Base-by-base conservation (phyloP, 37 sponge, comb jelly and placozoan species). In the Lycopodina hypogea region DNA sequence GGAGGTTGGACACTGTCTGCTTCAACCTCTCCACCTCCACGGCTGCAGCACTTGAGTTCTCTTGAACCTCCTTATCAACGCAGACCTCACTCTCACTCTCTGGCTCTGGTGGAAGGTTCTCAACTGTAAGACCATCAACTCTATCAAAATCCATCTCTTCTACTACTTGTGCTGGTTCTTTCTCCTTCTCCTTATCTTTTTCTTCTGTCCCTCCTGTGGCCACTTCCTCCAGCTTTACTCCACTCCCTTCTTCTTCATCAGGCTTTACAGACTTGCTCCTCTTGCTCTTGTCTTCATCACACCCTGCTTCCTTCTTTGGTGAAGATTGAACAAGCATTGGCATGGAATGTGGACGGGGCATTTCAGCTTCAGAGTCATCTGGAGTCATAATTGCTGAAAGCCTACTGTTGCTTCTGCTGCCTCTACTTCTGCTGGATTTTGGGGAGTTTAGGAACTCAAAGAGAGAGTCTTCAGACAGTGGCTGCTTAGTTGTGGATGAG, bases 381-480 rank as follows among this genome's bases (percentile, higher is more conserved):
- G 28, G n/a, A 12, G 60, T 23, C 26, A 65, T 65, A 2, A 33
- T 65, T 3, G 66, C 11, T 14, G 66, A 2, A 32, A 32, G 6
- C 4, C 61, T 60, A 15, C 29, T 60, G 61, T 60, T 60, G 61
- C 28, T 60, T 15, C 48, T 45, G 4, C 9, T 45, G 48, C 48
- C 48, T 9, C 28, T 48, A 26, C 48, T 73, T n/a, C 41, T 71
- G 50, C 36, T 73, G 22, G 42, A 3, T 7, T 9, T 41, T 1
- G 90, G 85, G 32, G 81, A 68, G 77, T 89, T 89, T 15, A 89
- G 78, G 56, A 89, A 89, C 22, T 79, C 81, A 64, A 89, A 70
- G 7, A 89, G 37, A 1, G 64, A 51, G 0, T 84, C 85, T 29
- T 89, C 85, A 50, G 22, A 42, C 30, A 23, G 17, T 18, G 22